A percentile compares a stretch with the other conserved stretches of the same genome.
Conservation (phyloP, 2,797 vertebrate genomes). For the Myotis planiceps region DNA sequence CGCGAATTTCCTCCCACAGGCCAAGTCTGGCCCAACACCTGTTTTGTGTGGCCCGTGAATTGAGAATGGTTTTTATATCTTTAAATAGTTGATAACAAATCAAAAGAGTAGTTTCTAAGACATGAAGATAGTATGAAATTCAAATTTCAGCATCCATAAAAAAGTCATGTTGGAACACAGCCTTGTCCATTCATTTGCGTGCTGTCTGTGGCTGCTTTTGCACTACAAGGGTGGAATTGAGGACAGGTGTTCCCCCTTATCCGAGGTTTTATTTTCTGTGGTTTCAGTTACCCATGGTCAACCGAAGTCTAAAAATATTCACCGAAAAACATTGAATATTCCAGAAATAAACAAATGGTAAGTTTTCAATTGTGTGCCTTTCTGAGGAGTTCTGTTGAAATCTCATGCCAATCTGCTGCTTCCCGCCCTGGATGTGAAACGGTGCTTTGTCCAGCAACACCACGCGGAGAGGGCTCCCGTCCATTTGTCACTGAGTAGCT, state of each 20-base stretch:
- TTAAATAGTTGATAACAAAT: background rate
- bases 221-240: accelerated
- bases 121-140: background rate
- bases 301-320: background rate
- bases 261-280: background rate
- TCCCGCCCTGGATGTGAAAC: background rate
- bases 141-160: background rate
- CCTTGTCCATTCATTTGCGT: background rate
- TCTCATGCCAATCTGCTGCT: background rate
- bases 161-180: background rate
- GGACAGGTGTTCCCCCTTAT: background rate
- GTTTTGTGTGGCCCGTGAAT: background rate
- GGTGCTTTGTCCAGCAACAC: background rate
- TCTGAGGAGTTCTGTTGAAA: background rate
- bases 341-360: background rate
- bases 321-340: background rate
- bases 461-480: accelerated
- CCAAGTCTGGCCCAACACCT: background rate
- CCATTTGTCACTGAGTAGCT: background rate
- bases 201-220: background rate
- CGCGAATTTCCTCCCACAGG: accelerated
- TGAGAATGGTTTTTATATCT: background rate
- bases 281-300: background rate
- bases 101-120: background rate
- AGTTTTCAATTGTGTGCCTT: background rate